Conservation (phyloP, 2,113 vertebrate genomes). For the Perca flavescens region DNA sequence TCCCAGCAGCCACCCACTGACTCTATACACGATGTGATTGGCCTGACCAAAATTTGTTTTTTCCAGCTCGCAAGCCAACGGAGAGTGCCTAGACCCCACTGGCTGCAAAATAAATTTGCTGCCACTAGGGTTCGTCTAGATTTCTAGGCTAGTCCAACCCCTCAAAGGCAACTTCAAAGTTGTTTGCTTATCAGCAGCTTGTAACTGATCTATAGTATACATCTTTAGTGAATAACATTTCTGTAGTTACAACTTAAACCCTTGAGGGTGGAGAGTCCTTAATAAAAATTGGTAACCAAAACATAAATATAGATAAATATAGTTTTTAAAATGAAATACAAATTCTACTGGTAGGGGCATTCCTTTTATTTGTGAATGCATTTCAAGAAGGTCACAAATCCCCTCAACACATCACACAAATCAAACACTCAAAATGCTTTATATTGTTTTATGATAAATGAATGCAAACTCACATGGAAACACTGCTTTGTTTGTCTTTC, state of each 20-base stretch:
- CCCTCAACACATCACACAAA: neutral
- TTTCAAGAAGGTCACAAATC: neutral
- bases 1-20: no score
- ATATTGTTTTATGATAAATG: neutral
- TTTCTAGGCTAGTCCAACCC: neutral
- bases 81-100: no score
- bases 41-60: no score
- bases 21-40: no score
- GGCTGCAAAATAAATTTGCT: no score
- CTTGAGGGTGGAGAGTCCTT: no score
- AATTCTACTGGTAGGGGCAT: neutral
- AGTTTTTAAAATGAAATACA: neutral
- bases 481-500: neutral
- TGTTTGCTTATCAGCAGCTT: neutral
- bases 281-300: neutral
- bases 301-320: neutral
- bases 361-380: neutral
- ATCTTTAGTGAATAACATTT: neutral
- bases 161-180: neutral
- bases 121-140: no score
- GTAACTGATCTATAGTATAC: neutral
- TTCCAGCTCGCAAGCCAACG: no score
- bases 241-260: neutral
- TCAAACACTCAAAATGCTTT: neutral
- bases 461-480: neutral